Evolutionary conservation across 2,797 vertebrate genomes (phyloP), one percentile per base, ranked within the genome.

Genomic region (Triplophysa yarkandensis): DNA sequence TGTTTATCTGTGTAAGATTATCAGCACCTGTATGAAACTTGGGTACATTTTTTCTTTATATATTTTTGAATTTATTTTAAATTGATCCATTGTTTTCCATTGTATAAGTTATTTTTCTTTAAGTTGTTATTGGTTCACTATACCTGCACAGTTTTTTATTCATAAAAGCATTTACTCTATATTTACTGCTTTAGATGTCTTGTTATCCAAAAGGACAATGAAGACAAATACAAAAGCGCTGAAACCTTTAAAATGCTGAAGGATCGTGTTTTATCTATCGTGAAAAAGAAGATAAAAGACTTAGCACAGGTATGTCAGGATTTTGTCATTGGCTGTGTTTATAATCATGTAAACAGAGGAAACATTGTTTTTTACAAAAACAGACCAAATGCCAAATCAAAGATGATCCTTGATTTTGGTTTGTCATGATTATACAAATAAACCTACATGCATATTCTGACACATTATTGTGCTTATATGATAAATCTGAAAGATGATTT

Each of bases 1-100:
- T 0, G 58, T 75, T 5, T 25, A 77, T 43, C 81, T 86, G 76
- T 80, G 89, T 48, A 86, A 81, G 73, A 80, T 73, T 36, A 55
- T 88, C 68, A 86, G 74, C 70, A 87, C 80, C 13, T 91, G 85
- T 61, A 77, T 57, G 50, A 46, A 88, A 25, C 80, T 91, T 68
- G 84, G 77, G 90, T 91, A 55, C 86, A 85, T 73, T 46, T 19
- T 46, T 8, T 19, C 4, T 6, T 19, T n/a, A 19, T 2, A 8
- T n/a, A 19, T 7, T n/a, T 6, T 17, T 2, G n/a, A n/a, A n/a
- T 17, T 17, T 5, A 17, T 6, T 46, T 6, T 46, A n/a, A n/a
- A 46, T 46, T 36, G 9, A 36, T 9, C 11, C 34, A 36, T 36
- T 10, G 34, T 36, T 8, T 36, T 36, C 8, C 34, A 2, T 3